Conservation (phyloP, 2,797 vertebrate species). For the Hapalemur alaotrensis region DNA sequence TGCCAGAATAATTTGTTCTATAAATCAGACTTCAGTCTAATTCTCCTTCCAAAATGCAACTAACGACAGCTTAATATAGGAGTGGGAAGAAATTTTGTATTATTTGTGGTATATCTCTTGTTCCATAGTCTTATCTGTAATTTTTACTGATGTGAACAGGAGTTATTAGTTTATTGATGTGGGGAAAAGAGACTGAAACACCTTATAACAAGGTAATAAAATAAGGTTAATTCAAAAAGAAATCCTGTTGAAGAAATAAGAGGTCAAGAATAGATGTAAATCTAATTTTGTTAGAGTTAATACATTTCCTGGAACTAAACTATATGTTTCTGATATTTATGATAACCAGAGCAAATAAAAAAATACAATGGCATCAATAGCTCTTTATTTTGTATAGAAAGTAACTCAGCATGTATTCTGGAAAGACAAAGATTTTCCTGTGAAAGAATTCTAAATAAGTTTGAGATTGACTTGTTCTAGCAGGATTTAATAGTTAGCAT, state of each 20-base stretch:
- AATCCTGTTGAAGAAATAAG: not conserved
- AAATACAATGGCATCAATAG: not conserved
- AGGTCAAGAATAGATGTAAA: not conserved
- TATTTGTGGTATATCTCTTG: not conserved
- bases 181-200: not conserved
- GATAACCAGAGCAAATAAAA: not conserved
- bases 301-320: not conserved
- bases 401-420: not conserved
- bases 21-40: not conserved
- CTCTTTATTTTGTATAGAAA: not conserved
- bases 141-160: constrained; percentile 34
- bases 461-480: not conserved
- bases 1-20: constrained; percentile 30
- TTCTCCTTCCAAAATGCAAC: constrained; percentile 42
- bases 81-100: constrained; percentile 9
- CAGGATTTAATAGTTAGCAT: not conserved
- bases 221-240: not conserved
- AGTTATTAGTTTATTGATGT: constrained; percentile 4
- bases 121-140: not conserved
- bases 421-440: not conserved
- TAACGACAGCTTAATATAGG: constrained; percentile 32
- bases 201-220: not conserved
- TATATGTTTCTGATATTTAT: not conserved
- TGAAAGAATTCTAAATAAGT: not conserved
- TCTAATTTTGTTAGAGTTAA: not conserved